Base-by-base conservation (phyloP, 2,797 vertebrate genomes). In the Falco berigora region DNA sequence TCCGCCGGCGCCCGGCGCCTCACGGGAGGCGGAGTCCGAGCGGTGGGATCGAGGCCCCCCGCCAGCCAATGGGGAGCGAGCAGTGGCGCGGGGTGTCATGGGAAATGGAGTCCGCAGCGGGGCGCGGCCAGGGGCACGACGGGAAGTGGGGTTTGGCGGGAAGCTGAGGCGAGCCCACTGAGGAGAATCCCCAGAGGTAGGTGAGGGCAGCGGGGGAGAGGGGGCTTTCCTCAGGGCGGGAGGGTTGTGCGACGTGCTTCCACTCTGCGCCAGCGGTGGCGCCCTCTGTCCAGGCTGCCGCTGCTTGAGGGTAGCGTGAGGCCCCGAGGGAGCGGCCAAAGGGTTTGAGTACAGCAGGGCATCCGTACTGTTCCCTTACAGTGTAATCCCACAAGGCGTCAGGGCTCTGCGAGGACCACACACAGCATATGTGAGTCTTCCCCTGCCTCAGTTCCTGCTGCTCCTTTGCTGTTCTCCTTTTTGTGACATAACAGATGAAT, bases 351-450 rank as follows among this genome's bases (percentile, higher is more conserved):
- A 42, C 13, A 42, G 40, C 40, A 15, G 40, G 40, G 38, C 38
- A 38, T 38, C 38, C 38, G 38, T 38, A 38, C 38, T 38, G 38
- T 11, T 38, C 38, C 38, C 38, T 38, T 38, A 38, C 38, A 38
- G 38, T 38, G 38, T 38, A 38, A 38, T 38, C 38, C 22, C 50
- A 42, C 4, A 1, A 3, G 32, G 32, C 4, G 2, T 14, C 47
- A 1, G 49, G 52, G 42, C 36, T 22, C 24, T 5, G 6, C 1
- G 4, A 47, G 27, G 28, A 25, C 32, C 14, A 3, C 2, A 1
- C 20, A 5, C 6, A 6, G 10, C 6, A 0, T 7, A 3, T 2
- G 16, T 2, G 7, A 32, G n/a, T 6, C 44, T 56, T 17, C 22
- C 2, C 53, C 34, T 2, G 23, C 55, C 30, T 16, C 42, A 42